phyloP scores from a whole-genome alignment of 2,113 vertebrate genomes.

The Macquaria australasica region DNA sequence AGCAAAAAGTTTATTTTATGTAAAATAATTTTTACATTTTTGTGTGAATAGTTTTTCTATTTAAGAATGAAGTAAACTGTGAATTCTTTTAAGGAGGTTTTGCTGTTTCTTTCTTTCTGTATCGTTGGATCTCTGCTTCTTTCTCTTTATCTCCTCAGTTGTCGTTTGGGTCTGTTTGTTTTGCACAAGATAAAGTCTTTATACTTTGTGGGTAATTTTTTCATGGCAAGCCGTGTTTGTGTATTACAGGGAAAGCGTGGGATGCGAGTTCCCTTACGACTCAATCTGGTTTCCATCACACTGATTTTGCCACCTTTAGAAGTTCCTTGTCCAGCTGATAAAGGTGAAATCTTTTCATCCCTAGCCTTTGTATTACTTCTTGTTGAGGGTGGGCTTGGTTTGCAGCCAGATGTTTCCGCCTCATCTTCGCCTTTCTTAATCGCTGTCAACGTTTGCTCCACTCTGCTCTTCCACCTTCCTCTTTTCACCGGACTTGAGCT shows the following conservation, averaged over 20 bases:
- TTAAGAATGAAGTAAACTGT: conserved; percentile 66
- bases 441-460: background rate
- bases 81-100: conserved; percentile 38
- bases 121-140: no score
- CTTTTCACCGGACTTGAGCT: conserved; percentile 1
- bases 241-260: background rate
- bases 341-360: background rate
- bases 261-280: background rate
- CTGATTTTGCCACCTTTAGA: rapidly evolving
- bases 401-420: background rate
- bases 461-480: background rate
- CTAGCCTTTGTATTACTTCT: background rate
- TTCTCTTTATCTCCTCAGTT: background rate
- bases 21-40: conserved; percentile 21
- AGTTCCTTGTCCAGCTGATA: background rate
- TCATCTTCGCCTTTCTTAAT: background rate
- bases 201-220: background rate
- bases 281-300: background rate
- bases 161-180: no score
- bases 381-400: background rate
- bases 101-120: background rate
- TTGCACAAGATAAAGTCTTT: background rate
- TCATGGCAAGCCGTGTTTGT: background rate
- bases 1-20: conserved; percentile 9
- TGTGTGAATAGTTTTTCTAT: conserved; percentile 2